Evolutionary conservation across 2,888 invertebrate genomes (phyloP), one percentile per base, ranked within the genome.

Genomic region (Meloe dianella): DNA sequence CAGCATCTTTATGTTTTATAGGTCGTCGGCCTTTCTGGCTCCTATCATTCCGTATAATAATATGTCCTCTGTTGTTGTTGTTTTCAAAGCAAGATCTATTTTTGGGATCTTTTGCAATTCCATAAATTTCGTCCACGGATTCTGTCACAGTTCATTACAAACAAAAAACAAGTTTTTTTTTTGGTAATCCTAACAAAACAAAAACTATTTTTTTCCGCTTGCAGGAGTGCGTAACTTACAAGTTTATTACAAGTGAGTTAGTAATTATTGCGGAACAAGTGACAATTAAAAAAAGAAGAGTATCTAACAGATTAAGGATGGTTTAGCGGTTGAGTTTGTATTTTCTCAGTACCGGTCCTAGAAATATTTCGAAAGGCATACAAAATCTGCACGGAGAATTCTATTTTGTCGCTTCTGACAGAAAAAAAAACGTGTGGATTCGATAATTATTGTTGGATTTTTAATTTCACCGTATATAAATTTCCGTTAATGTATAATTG

Each of bases 211-310:
- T n/a, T 51, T 51, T 51, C 47, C 47, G 47, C 47, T 51, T 51
- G 47, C 47, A 22, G 20, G 47, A 51, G 47, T 51, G 47, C 47
- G 47, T 51, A 51, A 51, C 47, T 51, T 51, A 51, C 7, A 30
- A 1, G 7, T 30, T 5, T 35, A 51, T 51, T 51, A 22, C 47
- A 22, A 51, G 12, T 41, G 41, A 17, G 20, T 51, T 22, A 51
- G 47, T 51, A 51, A 51, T 51, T 51, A 51, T 51, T 22, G 47
- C 47, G 47, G 47, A 51, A 51, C 22, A 51, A 51, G 47, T 22
- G 47, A 51, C 41, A 41, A 41, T 17, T 41, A 41, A 41, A 17
- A 17, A 17, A n/a, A 5, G 10, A 17, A 41, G 17, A n/a, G n/a
- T n/a, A n/a, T n/a, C n/a, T 41, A 17, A 41, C 47, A 51, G 47